Evolutionary conservation across 1,140 invertebrate species (phyloP), one percentile per base, ranked within the genome.

Genomic region (Akabosia matsudoensis): DNA sequence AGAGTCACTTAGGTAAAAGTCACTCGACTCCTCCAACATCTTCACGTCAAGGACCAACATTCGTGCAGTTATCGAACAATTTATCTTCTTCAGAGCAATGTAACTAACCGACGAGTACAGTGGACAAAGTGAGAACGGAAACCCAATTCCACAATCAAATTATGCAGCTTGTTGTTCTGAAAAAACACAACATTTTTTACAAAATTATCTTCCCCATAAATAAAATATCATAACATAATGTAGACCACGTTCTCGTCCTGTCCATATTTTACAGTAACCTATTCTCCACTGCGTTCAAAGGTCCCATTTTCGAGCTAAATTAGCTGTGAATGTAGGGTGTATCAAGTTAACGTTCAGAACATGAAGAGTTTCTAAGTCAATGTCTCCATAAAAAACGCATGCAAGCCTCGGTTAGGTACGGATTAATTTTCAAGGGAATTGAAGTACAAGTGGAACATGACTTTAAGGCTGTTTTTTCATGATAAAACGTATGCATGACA

Each of bases 1-100:
- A 22, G 80, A 81, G 71, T 81, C 80, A 75, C 80, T 81, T 64
- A 81, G 67, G 74, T 81, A 81, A 56, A 78, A 81, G 71, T 81
- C 80, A 74, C 80, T 81, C 33, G 78, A 78, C 52, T 81, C 80
- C 22, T 81, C 80, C 76, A 81, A 74, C 80, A 81, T 81, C 73
- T 77, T 81, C 13, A 67, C 54, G 16, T 33, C 30, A 72, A 52
- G 52, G 7, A 74, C 52, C 51, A 52, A 56, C 73, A 74, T 74
- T 26, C 28, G 28, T 28, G 61, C 7, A 30, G 61, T 61, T 10
- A 67, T 67, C 1, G 61, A 30, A 67, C 4, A 67, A 7, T 67
- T 31, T 67, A n/a, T 56, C 37, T n/a, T n/a, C n/a, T n/a, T n/a
- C n/a, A n/a, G n/a, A n/a, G n/a, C n/a, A n/a, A n/a, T n/a, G n/a